Base-by-base conservation (phyloP, 2,888 invertebrate species). In the Paralinhomoeus sp. region DNA sequence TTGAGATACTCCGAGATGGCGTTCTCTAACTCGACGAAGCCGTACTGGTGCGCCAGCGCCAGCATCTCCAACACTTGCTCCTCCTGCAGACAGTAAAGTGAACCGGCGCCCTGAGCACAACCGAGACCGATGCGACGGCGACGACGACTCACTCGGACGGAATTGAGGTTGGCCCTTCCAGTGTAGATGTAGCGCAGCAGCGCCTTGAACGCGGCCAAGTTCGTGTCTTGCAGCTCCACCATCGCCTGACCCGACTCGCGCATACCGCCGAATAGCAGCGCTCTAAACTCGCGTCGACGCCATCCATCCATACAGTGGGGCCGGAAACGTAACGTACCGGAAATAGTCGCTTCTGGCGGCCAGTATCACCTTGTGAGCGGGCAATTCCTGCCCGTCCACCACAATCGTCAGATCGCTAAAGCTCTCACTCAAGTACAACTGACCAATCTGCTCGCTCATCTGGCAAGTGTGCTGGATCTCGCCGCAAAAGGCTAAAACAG, bases 281-380 rank as follows among this genome's bases (percentile, higher is more conserved):
- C 75, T 51, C 73, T 68, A 52, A 20, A 54, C 52, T 33, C 17
- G 27, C 12, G 5, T 27, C 27, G 12, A 27, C 27, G 27, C 7
- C n/a, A n/a, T n/a, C n/a, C n/a, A n/a, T n/a, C n/a, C n/a, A n/a
- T n/a, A n/a, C n/a, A n/a, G n/a, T n/a, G n/a, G n/a, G n/a, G n/a
- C n/a, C n/a, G n/a, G n/a, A n/a, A n/a, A n/a, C n/a, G n/a, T 41
- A 34, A 78, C 65, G 13, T 77, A 89, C 63, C 87, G 72, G 65
- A 93, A 97, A 67, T 91, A 97, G 57, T 89, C 82, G 61, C 89
- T 87, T 56, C 93, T 73, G 24, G 87, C 81, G 0, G 93, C 93
- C 44, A 97, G 71, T 54, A 97, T 81, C 5, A 89, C 75, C 63
- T 75, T 75, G 56, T 81, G 80, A 17, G 75, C 76, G 54, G 71